Evolutionary conservation across 2,888 invertebrate species (phyloP).

Genomic region (Xestia xanthographa): DNA sequence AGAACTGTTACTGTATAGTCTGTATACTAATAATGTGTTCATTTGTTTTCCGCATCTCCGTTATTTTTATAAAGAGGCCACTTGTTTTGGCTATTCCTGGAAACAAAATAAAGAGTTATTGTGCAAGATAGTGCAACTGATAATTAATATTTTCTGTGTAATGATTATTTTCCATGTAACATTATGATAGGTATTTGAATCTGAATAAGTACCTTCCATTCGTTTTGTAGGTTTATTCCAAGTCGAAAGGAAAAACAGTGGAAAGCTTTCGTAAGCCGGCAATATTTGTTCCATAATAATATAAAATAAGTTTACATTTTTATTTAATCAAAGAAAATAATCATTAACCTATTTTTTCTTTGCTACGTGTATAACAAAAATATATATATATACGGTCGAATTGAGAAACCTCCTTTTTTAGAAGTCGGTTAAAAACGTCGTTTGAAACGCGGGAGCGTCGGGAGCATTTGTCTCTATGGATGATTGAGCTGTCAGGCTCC

Average conservation of each 20-base stretch:
- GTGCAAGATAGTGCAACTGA: neutral
- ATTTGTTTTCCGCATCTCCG: neutral
- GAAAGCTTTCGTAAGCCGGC: no score
- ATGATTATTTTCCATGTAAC: neutral
- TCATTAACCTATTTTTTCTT: neutral
- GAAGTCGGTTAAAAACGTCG: no score
- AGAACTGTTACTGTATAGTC: conserved; percentile 9
- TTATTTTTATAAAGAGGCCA: neutral
- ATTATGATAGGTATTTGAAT: neutral
- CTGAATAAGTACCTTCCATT: neutral
- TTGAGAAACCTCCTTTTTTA: no score
- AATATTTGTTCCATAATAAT: no score
- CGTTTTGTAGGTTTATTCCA: neutral
- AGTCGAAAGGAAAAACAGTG: neutral
- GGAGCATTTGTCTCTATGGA: no score
- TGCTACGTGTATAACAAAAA: no score
- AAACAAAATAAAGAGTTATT: conserved; percentile 28
- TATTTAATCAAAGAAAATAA: neutral
- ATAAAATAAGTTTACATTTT: neutral
- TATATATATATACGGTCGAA: no score
- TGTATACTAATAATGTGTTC: neutral
- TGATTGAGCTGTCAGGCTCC: neutral
- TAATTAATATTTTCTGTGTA: neutral
- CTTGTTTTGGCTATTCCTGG: conserved; percentile 32
- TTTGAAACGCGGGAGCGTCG: no score